Conservation (phyloP, 2,888 invertebrate genomes). For the Melinaea marsaeus region DNA sequence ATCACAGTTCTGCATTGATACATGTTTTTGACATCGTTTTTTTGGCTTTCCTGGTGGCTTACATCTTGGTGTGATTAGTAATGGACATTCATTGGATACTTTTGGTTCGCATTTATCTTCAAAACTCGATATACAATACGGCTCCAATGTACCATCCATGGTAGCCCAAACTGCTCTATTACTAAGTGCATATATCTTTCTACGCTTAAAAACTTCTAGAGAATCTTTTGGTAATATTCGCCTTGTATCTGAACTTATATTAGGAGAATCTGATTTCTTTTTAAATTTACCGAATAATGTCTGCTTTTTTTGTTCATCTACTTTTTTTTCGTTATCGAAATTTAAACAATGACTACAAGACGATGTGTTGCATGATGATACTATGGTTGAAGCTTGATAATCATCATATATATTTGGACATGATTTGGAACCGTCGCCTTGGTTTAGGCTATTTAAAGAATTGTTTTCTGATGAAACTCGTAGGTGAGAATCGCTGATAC, state of each 20-base stretch:
- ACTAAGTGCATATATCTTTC: conserved; percentile 50
- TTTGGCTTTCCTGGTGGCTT: conserved; percentile 25
- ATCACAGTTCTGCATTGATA: conserved; percentile 45
- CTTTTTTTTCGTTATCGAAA: conserved; percentile 31
- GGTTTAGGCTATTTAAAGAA: conserved; percentile 40
- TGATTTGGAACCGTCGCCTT: conserved; percentile 48
- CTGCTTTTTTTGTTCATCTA: conserved; percentile 24
- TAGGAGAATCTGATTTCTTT: conserved; percentile 22
- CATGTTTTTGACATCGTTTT: conserved; percentile 42
- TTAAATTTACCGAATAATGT: conserved; percentile 41
- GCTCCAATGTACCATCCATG: conserved; percentile 25
- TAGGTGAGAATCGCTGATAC: conserved; percentile 49
- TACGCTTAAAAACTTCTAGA: conserved; percentile 53
- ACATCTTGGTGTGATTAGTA: conserved; percentile 32
- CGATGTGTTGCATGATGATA: conserved; percentile 46
- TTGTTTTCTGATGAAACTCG: conserved; percentile 43
- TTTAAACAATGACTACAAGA: conserved; percentile 39
- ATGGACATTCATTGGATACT: conserved; percentile 21
- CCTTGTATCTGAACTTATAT: conserved; percentile 31
- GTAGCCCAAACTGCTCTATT: conserved; percentile 47
- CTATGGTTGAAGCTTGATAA: conserved; percentile 40
- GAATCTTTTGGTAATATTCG: conserved; percentile 60
- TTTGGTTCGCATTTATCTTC: conserved; percentile 39
- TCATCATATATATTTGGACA: conserved; percentile 57
- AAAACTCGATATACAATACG: conserved; percentile 33